Conservation (phyloP, 2,113 vertebrate species). For the Microtus oregoni region DNA sequence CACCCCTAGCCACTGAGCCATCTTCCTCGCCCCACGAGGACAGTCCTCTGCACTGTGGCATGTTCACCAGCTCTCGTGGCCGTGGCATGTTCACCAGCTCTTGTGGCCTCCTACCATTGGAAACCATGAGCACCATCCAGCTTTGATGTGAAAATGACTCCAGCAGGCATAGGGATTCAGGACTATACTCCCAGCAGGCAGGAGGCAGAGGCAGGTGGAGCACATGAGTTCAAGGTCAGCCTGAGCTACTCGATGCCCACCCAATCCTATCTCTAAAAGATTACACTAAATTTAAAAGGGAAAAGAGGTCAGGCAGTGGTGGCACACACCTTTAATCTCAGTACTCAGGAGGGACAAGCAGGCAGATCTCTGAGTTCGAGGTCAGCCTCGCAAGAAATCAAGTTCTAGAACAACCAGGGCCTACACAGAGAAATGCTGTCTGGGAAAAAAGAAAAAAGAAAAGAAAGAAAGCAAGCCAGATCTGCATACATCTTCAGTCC, state of each 20-base stretch:
- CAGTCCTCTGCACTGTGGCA: background rate
- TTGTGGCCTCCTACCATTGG: background rate
- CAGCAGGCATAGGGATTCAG: background rate
- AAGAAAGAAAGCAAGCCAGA: background rate
- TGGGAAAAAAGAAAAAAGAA: background rate
- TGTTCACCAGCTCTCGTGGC: too few species aligned
- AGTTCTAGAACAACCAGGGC: background rate
- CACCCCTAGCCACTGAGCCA: background rate
- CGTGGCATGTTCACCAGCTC: rapidly evolving
- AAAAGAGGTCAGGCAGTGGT: background rate
- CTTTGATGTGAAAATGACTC: background rate
- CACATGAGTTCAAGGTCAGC: background rate
- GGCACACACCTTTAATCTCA: background rate
- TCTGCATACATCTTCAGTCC: background rate
- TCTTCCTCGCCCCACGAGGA: background rate
- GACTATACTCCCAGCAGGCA: background rate
- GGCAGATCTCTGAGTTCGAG: background rate
- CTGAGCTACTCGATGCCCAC: rapidly evolving
- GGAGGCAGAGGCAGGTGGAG: background rate
- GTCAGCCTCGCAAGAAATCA: background rate
- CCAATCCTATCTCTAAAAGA: background rate
- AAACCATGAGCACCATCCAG: background rate
- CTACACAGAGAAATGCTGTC: background rate
- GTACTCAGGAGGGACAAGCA: background rate
- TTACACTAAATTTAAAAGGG: background rate